Evolutionary conservation across 1,140 invertebrate genomes (phyloP), one percentile per base, ranked within the genome.

Genomic region (Glossosoma conforme): DNA sequence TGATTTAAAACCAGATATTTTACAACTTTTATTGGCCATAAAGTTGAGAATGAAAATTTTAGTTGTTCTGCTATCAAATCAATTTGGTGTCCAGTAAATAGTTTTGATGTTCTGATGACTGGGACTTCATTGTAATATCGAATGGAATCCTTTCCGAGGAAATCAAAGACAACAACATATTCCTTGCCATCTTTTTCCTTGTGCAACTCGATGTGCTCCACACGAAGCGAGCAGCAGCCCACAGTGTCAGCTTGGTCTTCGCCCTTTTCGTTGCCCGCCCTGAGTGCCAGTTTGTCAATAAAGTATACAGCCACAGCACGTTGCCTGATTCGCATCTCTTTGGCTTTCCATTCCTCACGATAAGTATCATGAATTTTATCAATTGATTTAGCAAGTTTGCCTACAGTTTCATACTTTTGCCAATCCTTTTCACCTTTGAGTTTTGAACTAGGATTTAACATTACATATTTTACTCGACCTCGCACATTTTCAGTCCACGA

Each of bases 371-470:
- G 83, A 62, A 99, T 98, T 73, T 91, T 91, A 60, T 91, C 86
- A 61, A 98, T 90, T 41, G 87, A 89, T 65, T 91, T 87, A 20
- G 87, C 86, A 43, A 99, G 74, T 62, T 89, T 87, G 47, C 97
- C 78, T 2, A 97, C 97, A 24, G 87, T 97, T 72, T 99, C 97
- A 74, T 99, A 99, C 66, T 99, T 99, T 65, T 96, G 87, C 89
- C 90, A 97, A 81, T 99, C 97, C 68, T 99, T 99, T 76, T 99
- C 95, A 36, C 95, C 96, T 75, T 99, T 99, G n/a, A 99, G 74
- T 71, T 97, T 95, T 13, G 95, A 98, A 43, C 93, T 94, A 20
- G 97, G 93, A 82, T 99, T 99, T 60, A 99, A 80, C 97, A 99
- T 99, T 22, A 99, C 87, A 74, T 99, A 99, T 74, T 99, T 99